These are phyloP conservation scores for Caenorhabditis sp. DNA, from an alignment of 2,888 invertebrate genomes.

Conservation along the genomic window DNA sequence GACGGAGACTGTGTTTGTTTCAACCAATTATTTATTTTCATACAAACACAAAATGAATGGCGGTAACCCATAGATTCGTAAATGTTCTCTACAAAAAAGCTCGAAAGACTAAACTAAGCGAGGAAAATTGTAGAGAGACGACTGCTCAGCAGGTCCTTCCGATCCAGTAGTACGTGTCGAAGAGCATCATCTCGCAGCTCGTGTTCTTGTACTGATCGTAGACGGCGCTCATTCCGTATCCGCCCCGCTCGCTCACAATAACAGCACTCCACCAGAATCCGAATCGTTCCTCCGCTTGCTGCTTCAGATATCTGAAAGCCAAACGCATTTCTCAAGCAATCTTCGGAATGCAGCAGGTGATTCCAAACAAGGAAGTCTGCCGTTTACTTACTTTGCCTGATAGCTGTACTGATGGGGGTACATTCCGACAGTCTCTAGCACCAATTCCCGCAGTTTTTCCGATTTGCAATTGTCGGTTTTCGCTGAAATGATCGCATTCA, in stretches of 20 bases:
- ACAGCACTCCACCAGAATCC: slow-evolving; percentile 79
- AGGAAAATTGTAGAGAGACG: not conserved
- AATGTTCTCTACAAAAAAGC: slow-evolving; percentile 4
- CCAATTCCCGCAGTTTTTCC: slow-evolving; percentile 75
- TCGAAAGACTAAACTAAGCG: not conserved
- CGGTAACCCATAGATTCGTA: slow-evolving; percentile 12
- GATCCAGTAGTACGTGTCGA: slow-evolving; percentile 78
- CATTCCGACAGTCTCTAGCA: slow-evolving; percentile 76
- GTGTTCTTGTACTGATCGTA: slow-evolving; percentile 78
- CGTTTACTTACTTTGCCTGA: slow-evolving; percentile 74
- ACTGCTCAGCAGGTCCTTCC: slow-evolving; percentile 73
- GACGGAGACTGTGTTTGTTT: not conserved
- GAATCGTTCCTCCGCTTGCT: slow-evolving; percentile 77
- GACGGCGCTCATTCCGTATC: slow-evolving; percentile 78
- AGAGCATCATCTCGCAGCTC: slow-evolving; percentile 78
- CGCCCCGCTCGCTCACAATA: slow-evolving; percentile 77
- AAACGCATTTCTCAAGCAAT: too few relatives aligned
- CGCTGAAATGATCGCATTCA: too few relatives aligned
- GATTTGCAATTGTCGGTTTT: slow-evolving; percentile 75
- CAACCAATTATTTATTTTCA: slow-evolving; percentile 13
- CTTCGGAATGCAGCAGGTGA: not conserved
- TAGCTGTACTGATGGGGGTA: slow-evolving; percentile 79
- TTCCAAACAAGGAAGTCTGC: not conserved
- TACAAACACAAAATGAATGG: not conserved
- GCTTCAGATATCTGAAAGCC: slow-evolving; percentile 76